Evolutionary conservation across 2,797 vertebrate genomes (phyloP), one percentile per base, ranked within the genome.

Genomic region (Sebastes vulpes): DNA sequence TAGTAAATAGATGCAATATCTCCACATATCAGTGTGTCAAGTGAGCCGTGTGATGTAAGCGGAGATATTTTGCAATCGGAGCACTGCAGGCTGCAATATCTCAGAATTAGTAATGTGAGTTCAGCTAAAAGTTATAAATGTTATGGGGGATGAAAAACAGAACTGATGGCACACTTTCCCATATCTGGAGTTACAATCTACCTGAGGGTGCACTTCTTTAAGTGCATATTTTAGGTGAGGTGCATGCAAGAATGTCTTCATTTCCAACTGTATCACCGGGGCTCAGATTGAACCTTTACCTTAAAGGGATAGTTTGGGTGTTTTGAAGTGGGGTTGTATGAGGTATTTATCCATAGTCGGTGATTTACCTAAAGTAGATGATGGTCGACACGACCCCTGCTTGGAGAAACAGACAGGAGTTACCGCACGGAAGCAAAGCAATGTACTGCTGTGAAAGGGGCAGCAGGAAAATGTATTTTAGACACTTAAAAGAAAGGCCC

Each of bases 31-130:
- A 5, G 12, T 28, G 38, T 56, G 31, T 65, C 48, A 63, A 67
- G 42, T 50, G 23, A 56, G 53, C 50, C 35, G 28, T 61, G 26
- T 81, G 65, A 84, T 73, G 60, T 58, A 71, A 71, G 42, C 10
- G 1, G 3, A 58, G 18, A 73, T 76, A 56, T 52, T 70, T 54
- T 60, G 59, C 72, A 86, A 71, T 77, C 21, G 6, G 53, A 46
- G 28, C 20, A 9, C 64, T 14, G 18, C 58, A 38, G 32, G 26
- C n/a, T 76, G 73, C 72, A 76, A 48, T 11, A 61, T 72, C 14
- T 52, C n/a, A 46, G 53, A 76, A 11, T 67, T 8, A 29, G 9
- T 38, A 4, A 75, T 35, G 9, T 6, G 31, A 73, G 50, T 23
- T 54, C 25, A 67, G 26, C 18, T 46, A 28, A 74, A 64, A 60